These are phyloP conservation scores for Mandrillus leucophaeus DNA, from an alignment of 2,113 vertebrate species.

Conservation along the genomic window DNA sequence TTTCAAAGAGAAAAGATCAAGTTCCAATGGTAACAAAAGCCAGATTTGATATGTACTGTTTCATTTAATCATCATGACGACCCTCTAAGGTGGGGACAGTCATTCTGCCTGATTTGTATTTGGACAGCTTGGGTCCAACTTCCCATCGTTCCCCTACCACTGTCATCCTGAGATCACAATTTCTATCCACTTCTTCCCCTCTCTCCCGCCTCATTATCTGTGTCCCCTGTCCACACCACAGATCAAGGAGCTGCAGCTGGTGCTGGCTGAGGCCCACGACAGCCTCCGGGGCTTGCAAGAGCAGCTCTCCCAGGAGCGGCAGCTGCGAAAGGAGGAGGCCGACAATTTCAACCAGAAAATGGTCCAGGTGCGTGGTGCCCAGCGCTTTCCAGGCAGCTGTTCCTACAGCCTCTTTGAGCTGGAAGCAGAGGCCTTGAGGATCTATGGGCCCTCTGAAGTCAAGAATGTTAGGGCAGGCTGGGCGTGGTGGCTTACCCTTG, in stretches of 20 bases:
- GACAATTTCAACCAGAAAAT: conserved; percentile 88
- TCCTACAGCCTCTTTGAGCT: background rate
- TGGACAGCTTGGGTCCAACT: background rate
- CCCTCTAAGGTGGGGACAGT: background rate
- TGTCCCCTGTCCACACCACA: conserved; percentile 65
- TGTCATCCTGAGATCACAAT: background rate
- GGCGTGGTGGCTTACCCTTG: no score
- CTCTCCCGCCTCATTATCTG: background rate
- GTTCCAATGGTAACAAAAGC: background rate
- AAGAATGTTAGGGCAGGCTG: background rate
- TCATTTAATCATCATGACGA: background rate
- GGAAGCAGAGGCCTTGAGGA: background rate
- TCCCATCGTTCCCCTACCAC: background rate
- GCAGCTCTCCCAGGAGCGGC: conserved; percentile 90
- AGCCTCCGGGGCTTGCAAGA: conserved; percentile 87
- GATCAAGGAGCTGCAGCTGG: conserved; percentile 89
- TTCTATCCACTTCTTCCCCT: background rate
- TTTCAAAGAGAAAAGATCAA: background rate
- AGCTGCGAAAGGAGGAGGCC: conserved; percentile 87
- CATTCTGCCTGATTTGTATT: background rate
- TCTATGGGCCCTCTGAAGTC: background rate
- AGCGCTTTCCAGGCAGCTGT: background rate
- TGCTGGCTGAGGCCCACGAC: conserved; percentile 88
- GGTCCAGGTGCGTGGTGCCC: conserved; percentile 87
- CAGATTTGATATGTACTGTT: background rate